These are phyloP conservation scores for Pelusios castaneus DNA, from an alignment of 2,113 vertebrate species.

Conservation along the genomic window DNA sequence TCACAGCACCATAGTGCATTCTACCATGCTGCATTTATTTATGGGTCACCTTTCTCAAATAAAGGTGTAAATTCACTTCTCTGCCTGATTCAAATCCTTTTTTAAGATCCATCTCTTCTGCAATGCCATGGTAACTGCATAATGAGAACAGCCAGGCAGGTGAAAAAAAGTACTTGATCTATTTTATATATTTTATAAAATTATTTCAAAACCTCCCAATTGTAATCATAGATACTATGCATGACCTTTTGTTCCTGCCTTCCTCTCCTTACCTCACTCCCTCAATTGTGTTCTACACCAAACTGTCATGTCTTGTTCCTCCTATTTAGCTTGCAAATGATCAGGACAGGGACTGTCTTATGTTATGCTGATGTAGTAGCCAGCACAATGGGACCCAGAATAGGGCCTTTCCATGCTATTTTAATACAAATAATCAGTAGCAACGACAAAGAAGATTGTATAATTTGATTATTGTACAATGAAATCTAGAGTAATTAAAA, in stretches of 20 bases:
- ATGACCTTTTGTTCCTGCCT: background rate
- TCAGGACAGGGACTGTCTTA: background rate
- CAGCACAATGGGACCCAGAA: background rate
- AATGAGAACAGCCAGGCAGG: background rate
- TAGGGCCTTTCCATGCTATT: background rate
- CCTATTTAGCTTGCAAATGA: background rate
- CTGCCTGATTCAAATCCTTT: no score
- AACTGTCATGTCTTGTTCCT: background rate
- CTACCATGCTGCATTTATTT: background rate
- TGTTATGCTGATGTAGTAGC: background rate
- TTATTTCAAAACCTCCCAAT: background rate
- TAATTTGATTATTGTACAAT: background rate
- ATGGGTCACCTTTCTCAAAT: background rate
- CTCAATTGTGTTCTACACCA: background rate
- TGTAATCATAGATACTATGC: fast-evolving
- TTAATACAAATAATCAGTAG: background rate
- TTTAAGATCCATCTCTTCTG: no score
- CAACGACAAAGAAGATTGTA: background rate
- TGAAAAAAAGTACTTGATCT: background rate
- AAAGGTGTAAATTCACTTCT: background rate
- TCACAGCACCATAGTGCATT: background rate
- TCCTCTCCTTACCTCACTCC: background rate
- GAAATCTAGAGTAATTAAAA: background rate
- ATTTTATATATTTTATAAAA: background rate
- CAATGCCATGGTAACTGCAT: no score